Evolutionary conservation across 1,140 invertebrate species (phyloP).

Genomic region (Rhyacophila brunnea): DNA sequence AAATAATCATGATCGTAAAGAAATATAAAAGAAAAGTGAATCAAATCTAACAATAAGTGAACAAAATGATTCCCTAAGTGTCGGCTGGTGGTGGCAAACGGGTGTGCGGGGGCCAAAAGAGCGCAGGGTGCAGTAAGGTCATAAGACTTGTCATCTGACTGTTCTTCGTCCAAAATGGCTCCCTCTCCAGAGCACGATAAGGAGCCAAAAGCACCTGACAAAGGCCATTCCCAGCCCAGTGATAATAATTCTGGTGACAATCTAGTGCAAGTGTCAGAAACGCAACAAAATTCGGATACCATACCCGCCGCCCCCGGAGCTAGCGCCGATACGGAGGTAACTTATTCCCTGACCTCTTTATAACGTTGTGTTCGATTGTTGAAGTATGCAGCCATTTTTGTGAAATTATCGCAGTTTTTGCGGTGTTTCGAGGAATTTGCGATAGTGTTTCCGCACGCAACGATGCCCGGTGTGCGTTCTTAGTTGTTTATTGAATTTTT

Average conservation of each 20-base stretch:
- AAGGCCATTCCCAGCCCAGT: slow-evolving; percentile 38
- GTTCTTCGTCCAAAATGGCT: slow-evolving; percentile 64
- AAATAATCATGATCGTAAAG: slow-evolving; percentile 47
- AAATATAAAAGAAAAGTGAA: slow-evolving; percentile 35
- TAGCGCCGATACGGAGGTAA: slow-evolving; percentile 17
- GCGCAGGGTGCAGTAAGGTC: slow-evolving; percentile 49
- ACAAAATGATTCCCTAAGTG: slow-evolving; percentile 20
- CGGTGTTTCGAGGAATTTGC: not conserved
- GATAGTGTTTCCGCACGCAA: not conserved
- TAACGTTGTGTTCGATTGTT: not conserved
- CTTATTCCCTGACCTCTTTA: not conserved
- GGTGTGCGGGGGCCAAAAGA: slow-evolving; percentile 39
- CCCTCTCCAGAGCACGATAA: slow-evolving; percentile 69
- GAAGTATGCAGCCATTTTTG: slow-evolving; percentile 3
- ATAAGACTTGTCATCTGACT: slow-evolving; percentile 57
- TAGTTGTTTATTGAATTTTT: not conserved
- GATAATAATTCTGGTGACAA: slow-evolving; percentile 15
- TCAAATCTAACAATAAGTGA: slow-evolving; percentile 15
- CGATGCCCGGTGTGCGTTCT: not conserved
- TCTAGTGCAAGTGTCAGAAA: slow-evolving; percentile 15
- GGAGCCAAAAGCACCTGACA: slow-evolving; percentile 67
- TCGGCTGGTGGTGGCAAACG: slow-evolving; percentile 14
- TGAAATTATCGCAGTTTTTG: not conserved
- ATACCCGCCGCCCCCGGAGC: slow-evolving; percentile 7
- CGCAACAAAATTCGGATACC: slow-evolving; percentile 17